Evolutionary conservation across 2,888 invertebrate species (phyloP).

Genomic region (Troides aeacus): DNA sequence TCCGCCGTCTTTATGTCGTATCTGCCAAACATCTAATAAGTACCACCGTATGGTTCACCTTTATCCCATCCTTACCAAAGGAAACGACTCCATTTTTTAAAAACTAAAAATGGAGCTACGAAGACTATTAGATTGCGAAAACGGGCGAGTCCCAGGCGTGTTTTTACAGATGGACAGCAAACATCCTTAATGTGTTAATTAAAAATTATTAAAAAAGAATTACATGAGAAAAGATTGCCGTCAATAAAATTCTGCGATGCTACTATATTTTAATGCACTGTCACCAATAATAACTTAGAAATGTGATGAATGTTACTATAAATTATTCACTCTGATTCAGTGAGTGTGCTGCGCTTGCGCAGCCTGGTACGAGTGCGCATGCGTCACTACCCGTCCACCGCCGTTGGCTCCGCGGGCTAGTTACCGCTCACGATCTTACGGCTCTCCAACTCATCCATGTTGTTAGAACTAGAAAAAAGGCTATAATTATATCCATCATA

Average conservation of each 20-base stretch:
- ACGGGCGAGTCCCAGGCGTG: too few species aligned
- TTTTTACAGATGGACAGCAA: too few species aligned
- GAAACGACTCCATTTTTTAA: too few species aligned
- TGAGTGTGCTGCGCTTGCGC: background rate
- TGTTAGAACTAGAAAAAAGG: conserved; percentile 61
- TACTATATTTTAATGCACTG: background rate
- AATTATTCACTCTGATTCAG: conserved; percentile 1
- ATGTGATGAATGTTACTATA: background rate
- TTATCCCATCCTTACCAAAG: too few species aligned
- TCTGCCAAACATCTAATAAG: too few species aligned
- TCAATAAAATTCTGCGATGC: background rate
- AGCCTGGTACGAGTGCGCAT: background rate
- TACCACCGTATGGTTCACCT: too few species aligned
- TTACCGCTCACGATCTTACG: conserved; percentile 78
- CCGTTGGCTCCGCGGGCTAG: conserved; percentile 51
- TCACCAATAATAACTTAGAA: background rate
- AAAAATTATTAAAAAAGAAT: conserved; percentile 7
- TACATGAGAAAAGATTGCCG: conserved; percentile 2
- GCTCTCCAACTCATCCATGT: conserved; percentile 75
- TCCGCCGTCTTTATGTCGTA: too few species aligned
- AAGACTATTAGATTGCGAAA: too few species aligned
- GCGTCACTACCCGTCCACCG: conserved; percentile 21
- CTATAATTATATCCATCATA: background rate
- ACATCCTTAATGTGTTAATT: background rate
- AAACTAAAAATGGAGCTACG: too few species aligned